phyloP scores from a whole-genome alignment of 2,113 vertebrate genomes.

The Meles meles region DNA sequence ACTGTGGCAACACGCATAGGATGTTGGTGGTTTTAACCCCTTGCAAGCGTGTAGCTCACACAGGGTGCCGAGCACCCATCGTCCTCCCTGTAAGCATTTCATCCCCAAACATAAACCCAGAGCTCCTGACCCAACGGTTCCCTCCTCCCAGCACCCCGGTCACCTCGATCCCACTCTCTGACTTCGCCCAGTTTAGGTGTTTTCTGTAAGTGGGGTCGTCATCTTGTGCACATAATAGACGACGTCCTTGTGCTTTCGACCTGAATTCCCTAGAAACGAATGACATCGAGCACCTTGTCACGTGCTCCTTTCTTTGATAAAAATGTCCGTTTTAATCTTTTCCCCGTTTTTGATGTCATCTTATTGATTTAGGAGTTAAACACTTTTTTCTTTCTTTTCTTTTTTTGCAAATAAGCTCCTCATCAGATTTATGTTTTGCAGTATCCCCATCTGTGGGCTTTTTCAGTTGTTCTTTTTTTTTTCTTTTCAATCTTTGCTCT shows the following conservation, averaged over 20 bases:
- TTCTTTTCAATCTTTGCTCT: too few species aligned
- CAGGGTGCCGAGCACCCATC: fast-evolving
- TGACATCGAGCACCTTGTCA: not conserved
- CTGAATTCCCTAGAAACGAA: not conserved
- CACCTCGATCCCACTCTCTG: not conserved
- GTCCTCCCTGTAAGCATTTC: fast-evolving
- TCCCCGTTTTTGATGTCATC: not conserved
- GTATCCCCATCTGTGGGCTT: not conserved
- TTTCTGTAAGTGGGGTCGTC: too few species aligned
- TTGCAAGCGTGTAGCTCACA: fast-evolving
- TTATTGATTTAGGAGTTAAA: not conserved
- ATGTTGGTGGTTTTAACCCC: not conserved
- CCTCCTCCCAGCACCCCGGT: fast-evolving
- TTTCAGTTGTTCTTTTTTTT: not conserved
- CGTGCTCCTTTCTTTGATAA: not conserved
- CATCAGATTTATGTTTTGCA: not conserved
- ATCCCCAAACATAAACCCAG: not conserved
- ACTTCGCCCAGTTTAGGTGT: not conserved
- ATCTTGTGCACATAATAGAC: not conserved
- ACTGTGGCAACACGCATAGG: not conserved
- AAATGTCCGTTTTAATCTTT: not conserved
- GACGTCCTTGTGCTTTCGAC: not conserved
- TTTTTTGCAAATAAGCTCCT: not conserved
- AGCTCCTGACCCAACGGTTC: not conserved
- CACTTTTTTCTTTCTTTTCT: not conserved